Evolutionary conservation across 2,888 invertebrate species (phyloP).

Genomic region (Brenthis ino): DNA sequence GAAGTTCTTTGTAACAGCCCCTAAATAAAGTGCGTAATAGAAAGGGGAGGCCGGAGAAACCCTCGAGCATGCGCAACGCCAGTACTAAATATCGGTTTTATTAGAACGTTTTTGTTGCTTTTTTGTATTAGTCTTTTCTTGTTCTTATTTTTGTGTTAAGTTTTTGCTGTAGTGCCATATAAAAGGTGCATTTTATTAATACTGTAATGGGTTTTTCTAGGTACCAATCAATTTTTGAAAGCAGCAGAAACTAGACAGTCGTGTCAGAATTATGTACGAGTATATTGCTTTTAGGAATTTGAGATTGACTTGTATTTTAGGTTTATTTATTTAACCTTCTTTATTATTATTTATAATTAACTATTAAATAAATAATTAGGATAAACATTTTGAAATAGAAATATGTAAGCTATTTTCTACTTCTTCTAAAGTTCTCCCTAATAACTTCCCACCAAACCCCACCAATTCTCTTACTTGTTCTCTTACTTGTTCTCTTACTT

Average conservation of each 20-base stretch:
- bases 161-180: slow-evolving; percentile 27
- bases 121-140: slow-evolving; percentile 47
- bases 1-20: slow-evolving; percentile 77
- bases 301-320: neutral
- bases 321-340: no score
- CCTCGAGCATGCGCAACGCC: slow-evolving; percentile 67
- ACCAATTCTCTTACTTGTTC: no score
- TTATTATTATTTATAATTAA: no score
- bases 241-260: neutral
- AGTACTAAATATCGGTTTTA: slow-evolving; percentile 75
- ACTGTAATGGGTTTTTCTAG: neutral
- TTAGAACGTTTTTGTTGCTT: slow-evolving; percentile 71
- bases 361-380: no score
- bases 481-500: no score
- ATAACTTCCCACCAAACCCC: no score
- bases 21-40: slow-evolving; percentile 81
- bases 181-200: slow-evolving; percentile 24
- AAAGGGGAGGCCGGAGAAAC: slow-evolving; percentile 72
- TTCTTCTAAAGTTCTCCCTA: no score
- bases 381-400: no score
- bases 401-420: no score
- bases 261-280: neutral
- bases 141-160: slow-evolving; percentile 39
- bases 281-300: slow-evolving; percentile 12
- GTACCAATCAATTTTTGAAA: slow-evolving; percentile 8